A percentile compares a stretch with the other conserved stretches of the same genome.
Conservation (phyloP, 2,797 vertebrate genomes). For the Coilia nasus region DNA sequence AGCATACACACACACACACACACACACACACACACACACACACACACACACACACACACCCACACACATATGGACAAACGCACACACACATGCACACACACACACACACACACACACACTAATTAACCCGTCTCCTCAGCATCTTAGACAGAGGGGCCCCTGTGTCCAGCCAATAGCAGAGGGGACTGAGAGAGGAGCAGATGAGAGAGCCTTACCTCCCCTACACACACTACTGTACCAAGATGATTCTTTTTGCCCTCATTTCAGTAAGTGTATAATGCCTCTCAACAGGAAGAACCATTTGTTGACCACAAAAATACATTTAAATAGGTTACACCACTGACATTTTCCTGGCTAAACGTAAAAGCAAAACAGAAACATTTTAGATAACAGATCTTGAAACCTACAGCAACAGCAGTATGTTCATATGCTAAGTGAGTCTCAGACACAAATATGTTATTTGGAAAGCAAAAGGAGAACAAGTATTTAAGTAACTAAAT, state of each 20-base stretch:
- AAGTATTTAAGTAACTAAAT: too few species aligned
- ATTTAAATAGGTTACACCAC: neutral
- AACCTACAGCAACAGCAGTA: neutral
- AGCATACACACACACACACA: neutral
- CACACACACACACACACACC: constrained; percentile 9
- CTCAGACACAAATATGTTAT: too few species aligned
- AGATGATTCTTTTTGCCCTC: neutral
- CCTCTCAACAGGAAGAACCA: neutral
- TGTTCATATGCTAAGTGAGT: neutral
- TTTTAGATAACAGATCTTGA: neutral
- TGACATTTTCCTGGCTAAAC: neutral
- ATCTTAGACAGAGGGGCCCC: constrained; percentile 11
- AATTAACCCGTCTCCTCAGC: constrained; percentile 13
- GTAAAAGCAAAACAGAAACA: neutral
- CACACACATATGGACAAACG: neutral
- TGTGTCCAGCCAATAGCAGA: neutral
- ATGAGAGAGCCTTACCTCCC: neutral
- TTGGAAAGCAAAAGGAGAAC: too few species aligned
- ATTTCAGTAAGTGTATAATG: neutral
- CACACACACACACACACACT: constrained; percentile 9
- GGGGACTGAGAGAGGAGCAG: neutral
- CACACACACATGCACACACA: neutral
- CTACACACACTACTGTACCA: neutral
- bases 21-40: neutral
- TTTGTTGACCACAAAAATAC: neutral